These are phyloP conservation scores for Solenopsis fugax DNA, from an alignment of 1,140 invertebrate species.

Conservation along the genomic window DNA sequence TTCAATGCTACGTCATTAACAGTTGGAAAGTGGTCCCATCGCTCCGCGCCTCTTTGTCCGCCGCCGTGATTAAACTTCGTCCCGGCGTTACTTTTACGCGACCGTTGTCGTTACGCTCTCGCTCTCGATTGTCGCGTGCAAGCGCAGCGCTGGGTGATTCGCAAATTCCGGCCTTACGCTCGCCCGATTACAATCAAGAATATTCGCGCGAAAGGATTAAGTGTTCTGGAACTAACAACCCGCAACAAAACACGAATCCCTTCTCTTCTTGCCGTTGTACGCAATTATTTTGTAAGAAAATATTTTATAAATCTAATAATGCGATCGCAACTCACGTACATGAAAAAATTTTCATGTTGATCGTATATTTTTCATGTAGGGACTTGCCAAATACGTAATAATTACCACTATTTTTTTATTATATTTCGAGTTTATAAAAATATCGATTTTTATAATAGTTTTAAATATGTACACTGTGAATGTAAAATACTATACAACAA, in stretches of 20 bases:
- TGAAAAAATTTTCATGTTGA: not conserved
- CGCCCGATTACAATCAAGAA: conserved; percentile 30
- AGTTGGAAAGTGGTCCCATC: conserved; percentile 47
- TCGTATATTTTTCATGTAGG: not conserved
- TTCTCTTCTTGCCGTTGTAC: not conserved
- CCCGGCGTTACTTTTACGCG: conserved; percentile 34
- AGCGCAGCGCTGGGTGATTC: not conserved
- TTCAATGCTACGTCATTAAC: conserved; percentile 57
- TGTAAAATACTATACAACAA: too few relatives aligned
- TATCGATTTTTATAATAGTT: too few relatives aligned
- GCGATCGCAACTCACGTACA: not conserved
- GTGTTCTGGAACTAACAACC: not conserved
- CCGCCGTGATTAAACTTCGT: conserved; percentile 41
- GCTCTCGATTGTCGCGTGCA: conserved; percentile 23
- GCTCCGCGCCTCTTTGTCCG: conserved; percentile 32
- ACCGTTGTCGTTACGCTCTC: conserved; percentile 17
- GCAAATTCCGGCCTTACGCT: conserved; percentile 7
- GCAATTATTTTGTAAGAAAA: not conserved
- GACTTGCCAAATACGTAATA: too few relatives aligned
- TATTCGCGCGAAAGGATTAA: not conserved
- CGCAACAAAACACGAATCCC: not conserved
- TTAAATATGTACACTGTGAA: too few relatives aligned
- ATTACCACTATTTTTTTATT: too few relatives aligned
- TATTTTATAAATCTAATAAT: not conserved
- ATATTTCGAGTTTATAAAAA: too few relatives aligned